Evolutionary conservation across 2,888 invertebrate genomes (phyloP).

Genomic region (Pachycephus smyrnensis): DNA sequence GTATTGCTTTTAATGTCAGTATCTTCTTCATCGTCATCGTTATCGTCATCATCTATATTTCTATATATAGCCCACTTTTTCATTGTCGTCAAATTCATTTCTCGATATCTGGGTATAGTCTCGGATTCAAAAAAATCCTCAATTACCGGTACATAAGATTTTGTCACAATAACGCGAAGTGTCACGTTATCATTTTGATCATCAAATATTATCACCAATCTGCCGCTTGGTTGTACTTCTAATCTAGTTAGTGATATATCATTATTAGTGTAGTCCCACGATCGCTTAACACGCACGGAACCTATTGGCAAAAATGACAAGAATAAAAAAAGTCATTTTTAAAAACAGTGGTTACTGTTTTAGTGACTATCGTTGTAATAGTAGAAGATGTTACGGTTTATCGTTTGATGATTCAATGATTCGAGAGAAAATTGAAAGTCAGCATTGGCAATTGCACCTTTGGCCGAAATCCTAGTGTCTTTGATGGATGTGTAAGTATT

Average conservation of each 20-base stretch:
- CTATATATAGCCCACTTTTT: conserved; percentile 13
- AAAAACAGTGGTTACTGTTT: no score
- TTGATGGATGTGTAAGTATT: no score
- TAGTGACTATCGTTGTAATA: no score
- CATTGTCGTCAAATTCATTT: conserved; percentile 9
- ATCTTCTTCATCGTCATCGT: not conserved
- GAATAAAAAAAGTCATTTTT: no score
- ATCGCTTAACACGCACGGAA: conserved; percentile 8
- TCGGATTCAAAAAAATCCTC: conserved; percentile 16
- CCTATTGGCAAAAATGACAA: no score
- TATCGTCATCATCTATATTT: not conserved
- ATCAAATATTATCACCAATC: conserved; percentile 14
- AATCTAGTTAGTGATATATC: conserved; percentile 16
- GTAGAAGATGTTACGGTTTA: no score
- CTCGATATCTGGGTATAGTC: conserved; percentile 12
- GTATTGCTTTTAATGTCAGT: conserved; percentile 2
- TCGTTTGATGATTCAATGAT: no score
- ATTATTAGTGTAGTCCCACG: conserved; percentile 10
- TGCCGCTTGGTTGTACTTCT: conserved; percentile 13
- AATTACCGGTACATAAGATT: conserved; percentile 7
- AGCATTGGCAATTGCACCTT: no score
- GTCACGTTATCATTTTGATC: conserved; percentile 10
- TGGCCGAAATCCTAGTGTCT: no score
- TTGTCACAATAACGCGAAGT: conserved; percentile 14
- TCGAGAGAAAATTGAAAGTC: no score